Evolutionary conservation across 2,113 vertebrate species (phyloP), one percentile per base, ranked within the genome.

Genomic region (Chaenocephalus aceratus): DNA sequence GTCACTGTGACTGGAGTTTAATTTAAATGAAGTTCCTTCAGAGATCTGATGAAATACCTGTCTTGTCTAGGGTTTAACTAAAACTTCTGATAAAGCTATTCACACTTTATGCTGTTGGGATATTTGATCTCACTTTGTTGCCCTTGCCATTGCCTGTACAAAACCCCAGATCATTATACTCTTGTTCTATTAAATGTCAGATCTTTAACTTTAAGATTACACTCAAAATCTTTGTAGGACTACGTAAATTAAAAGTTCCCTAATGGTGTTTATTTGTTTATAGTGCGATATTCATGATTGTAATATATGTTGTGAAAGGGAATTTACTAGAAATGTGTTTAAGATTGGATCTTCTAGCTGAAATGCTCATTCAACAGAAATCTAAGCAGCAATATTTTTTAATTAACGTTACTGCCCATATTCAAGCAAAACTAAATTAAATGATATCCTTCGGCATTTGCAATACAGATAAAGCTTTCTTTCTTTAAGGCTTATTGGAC

Each of bases 1-100:
- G 58, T 80, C 30, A 16, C 10, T 64, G 12, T 58, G 34, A 58
- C 65, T 45, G 16, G 16, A 77, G 18, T 53, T 67, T 60, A 54
- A 61, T 61, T 54, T 4, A 23, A 54, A 3, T 34, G 12, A 9
- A 49, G 1, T 18, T 46, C 4, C 21, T 34, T 21, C 53, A 53
- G 13, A 60, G 21, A 18, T 6, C 16, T 56, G 48, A 41, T 60
- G 2, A 46, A 45, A 49, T 63, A 23, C 11, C n/a, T 14, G 21
- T 3, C 34, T 4, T 60, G 26, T 51, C 11, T 21, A n/a, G 65
- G 13, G 11, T 34, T 36, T 5, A n/a, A 61, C 6, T 45, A 45
- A 74, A 54, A 26, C 14, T 30, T 44, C 21, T 14, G 9, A 26
- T 54, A 23, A 45, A 54, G 5, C 10, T 1, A 53, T 54, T 63